A percentile compares a stretch with the other conserved stretches of the same genome.
These are phyloP conservation scores for Acanthornis magna DNA, from an alignment of 2,797 vertebrate species.

Conservation along the genomic window DNA sequence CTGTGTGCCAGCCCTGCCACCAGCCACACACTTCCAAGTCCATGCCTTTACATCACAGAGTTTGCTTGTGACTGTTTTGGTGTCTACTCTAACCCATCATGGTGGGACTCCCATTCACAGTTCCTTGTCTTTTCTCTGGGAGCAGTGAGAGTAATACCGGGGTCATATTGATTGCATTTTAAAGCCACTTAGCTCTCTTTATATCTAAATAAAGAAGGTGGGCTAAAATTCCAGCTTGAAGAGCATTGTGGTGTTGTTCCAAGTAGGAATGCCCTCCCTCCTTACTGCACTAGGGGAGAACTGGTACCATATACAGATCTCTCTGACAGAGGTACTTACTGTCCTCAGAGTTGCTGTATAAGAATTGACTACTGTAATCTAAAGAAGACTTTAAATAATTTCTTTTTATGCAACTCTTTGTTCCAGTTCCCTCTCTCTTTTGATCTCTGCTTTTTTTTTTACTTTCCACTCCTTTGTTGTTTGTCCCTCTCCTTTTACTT, in stretches of 20 bases:
- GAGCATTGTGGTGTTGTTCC: neutral
- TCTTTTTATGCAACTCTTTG: neutral
- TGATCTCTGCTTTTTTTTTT: neutral
- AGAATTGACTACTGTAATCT: neutral
- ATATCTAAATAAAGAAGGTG: neutral
- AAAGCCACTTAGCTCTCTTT: neutral
- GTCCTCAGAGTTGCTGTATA: neutral
- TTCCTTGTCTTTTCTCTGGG: neutral
- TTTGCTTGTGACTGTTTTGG: neutral
- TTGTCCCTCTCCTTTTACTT: neutral
- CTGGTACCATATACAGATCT: neutral
- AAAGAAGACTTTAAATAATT: neutral
- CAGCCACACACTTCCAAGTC: accelerated
- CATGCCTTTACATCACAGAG: accelerated
- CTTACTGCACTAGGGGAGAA: neutral
- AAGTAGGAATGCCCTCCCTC: neutral
- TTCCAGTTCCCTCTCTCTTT: neutral
- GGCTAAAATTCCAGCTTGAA: neutral
- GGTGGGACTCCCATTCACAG: neutral
- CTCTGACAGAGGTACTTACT: neutral
- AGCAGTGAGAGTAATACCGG: neutral
- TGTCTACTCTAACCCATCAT: neutral
- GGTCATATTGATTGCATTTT: neutral
- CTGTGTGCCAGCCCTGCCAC: accelerated
- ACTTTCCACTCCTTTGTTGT: neutral